Base-by-base conservation (phyloP, 2,113 vertebrate species). In the Sialia sialis region DNA sequence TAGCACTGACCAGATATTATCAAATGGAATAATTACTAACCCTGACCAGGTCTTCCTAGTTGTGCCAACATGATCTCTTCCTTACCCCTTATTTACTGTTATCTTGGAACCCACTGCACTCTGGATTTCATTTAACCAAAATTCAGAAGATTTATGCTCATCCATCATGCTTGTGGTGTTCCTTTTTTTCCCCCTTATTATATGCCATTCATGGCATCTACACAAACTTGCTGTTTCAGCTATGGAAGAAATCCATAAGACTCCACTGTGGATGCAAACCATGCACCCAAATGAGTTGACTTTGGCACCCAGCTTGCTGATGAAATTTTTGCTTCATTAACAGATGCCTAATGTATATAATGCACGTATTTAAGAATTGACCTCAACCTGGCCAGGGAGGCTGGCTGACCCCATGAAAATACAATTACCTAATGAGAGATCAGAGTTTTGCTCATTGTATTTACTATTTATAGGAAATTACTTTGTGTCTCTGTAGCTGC, bases 311-410 rank as follows among this genome's bases (percentile, higher is more conserved):
- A 54, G 32, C 55, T 87, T 90, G 69, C 79, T 93, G 90, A 92
- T 94, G 76, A 97, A 97, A 96, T 96, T 93, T 95, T 87, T 95
- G 92, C 66, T 94, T 96, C 90, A 89, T 96, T 97, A 97, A 96
- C 90, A 95, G 87, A 96, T 87, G 52, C 84, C 91, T 93, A 72
- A 80, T 74, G 63, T 94, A 85, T 80, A 95, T 83, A 94, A 94
- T 85, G 68, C 52, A 89, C 84, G 89, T 96, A 95, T 87, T 96
- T 97, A 90, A 89, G 79, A 96, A 95, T 94, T 95, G 79, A 96
- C 95, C 89, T 97, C 95, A 97, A 17, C 79, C 66, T 84, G 68
- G 90, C 32, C 89, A 90, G 79, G 22, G 73, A 92, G 75, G 80
- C 69, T 95, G 93, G 63, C 84, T 93, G 95, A 97, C 92, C 91